phyloP scores from a whole-genome alignment of 2,888 invertebrate genomes.

The Cabera pusaria region DNA sequence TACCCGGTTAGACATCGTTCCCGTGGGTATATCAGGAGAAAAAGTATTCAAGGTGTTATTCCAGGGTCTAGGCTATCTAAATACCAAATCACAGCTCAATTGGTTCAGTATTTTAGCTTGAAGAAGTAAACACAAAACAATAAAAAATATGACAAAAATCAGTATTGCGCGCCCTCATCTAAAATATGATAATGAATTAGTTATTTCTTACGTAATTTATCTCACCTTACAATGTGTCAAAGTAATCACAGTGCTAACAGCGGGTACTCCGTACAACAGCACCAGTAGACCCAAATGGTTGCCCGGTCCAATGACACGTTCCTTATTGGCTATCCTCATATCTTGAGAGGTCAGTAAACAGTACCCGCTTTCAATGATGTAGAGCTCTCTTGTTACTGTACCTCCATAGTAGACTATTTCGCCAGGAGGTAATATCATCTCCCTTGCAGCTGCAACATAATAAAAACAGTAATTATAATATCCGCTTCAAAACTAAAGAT shows the following conservation, averaged over 20 bases:
- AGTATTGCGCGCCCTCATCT: too few relatives aligned
- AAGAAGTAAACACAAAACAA: too few relatives aligned
- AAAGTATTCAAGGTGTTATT: too few relatives aligned
- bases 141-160: too few relatives aligned
- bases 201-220: too few relatives aligned
- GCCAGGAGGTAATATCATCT: slow-evolving; percentile 74
- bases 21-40: too few relatives aligned
- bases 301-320: slow-evolving; percentile 70
- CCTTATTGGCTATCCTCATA: slow-evolving; percentile 53
- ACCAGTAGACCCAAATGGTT: slow-evolving; percentile 73
- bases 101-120: too few relatives aligned
- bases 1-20: too few relatives aligned
- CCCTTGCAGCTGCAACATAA: slow-evolving; percentile 62
- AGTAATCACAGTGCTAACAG: slow-evolving; percentile 72
- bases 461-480: not conserved
- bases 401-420: slow-evolving; percentile 81
- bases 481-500: not conserved
- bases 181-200: too few relatives aligned
- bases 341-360: slow-evolving; percentile 66
- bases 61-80: too few relatives aligned
- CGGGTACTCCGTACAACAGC: slow-evolving; percentile 74
- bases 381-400: slow-evolving; percentile 75
- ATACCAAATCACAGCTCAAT: too few relatives aligned
- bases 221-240: slow-evolving; percentile 79
- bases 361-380: slow-evolving; percentile 78